These are phyloP conservation scores for Falco concolor DNA, from an alignment of 2,797 vertebrate genomes.

Conservation along the genomic window DNA sequence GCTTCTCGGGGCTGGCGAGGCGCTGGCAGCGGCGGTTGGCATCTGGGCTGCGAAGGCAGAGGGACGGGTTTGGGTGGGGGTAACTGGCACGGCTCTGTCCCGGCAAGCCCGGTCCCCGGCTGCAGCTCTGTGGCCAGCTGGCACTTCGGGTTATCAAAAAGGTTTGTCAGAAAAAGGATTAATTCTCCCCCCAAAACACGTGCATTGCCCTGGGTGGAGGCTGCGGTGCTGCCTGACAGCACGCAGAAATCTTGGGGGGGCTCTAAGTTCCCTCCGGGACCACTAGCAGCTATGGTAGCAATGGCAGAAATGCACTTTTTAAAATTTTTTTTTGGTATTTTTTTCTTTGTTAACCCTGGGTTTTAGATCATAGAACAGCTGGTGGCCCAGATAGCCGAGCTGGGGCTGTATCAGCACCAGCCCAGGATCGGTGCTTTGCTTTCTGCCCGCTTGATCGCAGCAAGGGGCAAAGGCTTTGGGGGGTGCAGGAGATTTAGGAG, in stretches of 20 bases:
- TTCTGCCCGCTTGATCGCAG: not conserved
- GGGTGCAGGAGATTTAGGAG: not conserved
- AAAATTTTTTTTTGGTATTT: not conserved
- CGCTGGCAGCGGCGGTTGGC: not conserved
- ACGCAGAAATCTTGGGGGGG: fast-evolving
- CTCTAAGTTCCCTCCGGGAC: not conserved
- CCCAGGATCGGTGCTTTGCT: too few species aligned
- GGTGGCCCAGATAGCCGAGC: not conserved
- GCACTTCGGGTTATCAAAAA: not conserved
- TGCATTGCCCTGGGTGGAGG: fast-evolving
- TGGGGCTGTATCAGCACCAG: not conserved
- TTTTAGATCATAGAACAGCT: not conserved
- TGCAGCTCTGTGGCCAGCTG: fast-evolving
- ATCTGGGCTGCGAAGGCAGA: not conserved
- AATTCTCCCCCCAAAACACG: not conserved
- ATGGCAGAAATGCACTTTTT: not conserved
- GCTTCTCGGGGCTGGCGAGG: not conserved
- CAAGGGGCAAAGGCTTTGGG: not conserved
- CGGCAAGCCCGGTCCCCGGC: not conserved
- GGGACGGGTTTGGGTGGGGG: not conserved
- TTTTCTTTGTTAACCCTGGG: not conserved
- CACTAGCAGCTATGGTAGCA: fast-evolving
- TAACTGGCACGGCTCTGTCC: not conserved
- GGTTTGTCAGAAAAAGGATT: not conserved
- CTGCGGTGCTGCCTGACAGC: fast-evolving